phyloP scores from a whole-genome alignment of 2,113 vertebrate species.

The Aphyosemion australe region DNA sequence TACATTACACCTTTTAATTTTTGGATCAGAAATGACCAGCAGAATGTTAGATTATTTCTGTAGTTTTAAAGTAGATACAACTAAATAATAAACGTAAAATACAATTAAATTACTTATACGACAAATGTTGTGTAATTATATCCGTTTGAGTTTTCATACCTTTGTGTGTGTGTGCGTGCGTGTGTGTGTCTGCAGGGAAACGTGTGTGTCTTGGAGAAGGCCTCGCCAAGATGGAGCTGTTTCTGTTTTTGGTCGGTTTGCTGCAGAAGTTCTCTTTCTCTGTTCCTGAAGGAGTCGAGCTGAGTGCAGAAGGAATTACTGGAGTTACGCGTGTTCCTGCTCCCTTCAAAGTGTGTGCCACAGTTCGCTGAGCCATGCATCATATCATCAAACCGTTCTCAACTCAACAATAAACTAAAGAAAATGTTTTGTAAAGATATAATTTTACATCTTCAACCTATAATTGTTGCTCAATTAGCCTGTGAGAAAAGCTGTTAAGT shows the following conservation, averaged over 20 bases:
- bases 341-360: constrained; percentile 69
- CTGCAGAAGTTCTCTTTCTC: constrained; percentile 82
- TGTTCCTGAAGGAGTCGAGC: constrained; percentile 38
- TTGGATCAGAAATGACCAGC: neutral
- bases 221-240: constrained; percentile 82
- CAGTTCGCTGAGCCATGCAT: constrained; percentile 30
- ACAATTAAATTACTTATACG: no score
- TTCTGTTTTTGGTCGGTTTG: constrained; percentile 82
- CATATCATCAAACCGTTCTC: neutral
- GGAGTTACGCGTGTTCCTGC: constrained; percentile 47
- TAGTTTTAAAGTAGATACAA: no score
- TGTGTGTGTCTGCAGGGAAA: constrained; percentile 71
- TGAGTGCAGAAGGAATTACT: constrained; percentile 49
- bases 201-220: constrained; percentile 81
- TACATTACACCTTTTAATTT: constrained; percentile 33
- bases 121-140: neutral
- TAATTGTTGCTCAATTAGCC: no score
- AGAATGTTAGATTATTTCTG: no score
- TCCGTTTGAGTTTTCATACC: neutral
- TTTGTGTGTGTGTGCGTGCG: neutral
- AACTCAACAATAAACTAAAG: neutral
- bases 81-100: no score
- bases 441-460: no score
- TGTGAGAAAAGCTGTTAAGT: no score
- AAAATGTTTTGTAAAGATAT: no score